Conservation (phyloP, 2,797 vertebrate genomes). For the Gallinago stenura region DNA sequence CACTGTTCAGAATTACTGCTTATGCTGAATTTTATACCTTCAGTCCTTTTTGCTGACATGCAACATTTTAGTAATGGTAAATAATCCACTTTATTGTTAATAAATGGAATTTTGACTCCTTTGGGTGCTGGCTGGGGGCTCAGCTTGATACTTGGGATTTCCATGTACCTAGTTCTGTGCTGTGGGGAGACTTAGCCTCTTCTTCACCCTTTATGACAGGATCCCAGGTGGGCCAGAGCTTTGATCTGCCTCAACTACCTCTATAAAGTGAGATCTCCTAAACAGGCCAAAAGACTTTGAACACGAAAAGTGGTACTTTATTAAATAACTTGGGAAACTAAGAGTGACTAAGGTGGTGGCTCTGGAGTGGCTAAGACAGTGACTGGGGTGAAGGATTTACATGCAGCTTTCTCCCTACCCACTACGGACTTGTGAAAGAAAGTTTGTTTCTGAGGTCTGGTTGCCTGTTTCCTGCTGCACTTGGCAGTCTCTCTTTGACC, state of each 20-base stretch:
- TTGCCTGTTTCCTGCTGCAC: not conserved
- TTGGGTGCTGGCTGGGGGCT: not conserved
- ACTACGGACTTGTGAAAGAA: not conserved
- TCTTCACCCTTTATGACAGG: not conserved
- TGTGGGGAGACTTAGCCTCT: not conserved
- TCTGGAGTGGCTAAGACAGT: not conserved
- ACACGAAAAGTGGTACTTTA: not conserved
- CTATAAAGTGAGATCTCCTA: not conserved
- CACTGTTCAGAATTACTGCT: not conserved
- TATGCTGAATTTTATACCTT: not conserved
- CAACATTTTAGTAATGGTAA: not conserved
- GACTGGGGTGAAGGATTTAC: not conserved
- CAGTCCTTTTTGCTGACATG: not conserved
- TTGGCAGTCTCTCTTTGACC: not conserved
- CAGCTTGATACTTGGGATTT: not conserved
- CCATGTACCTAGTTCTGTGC: rapidly evolving
- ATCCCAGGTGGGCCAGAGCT: not conserved
- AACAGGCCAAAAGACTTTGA: not conserved
- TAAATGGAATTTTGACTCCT: not conserved
- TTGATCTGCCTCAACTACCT: not conserved
- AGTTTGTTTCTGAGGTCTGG: not conserved
- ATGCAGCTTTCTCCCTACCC: not conserved
- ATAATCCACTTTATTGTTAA: not conserved
- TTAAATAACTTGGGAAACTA: not conserved
- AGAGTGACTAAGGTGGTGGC: not conserved